Evolutionary conservation across 1,140 invertebrate species (phyloP).

Genomic region (Phymastichus coffea): DNA sequence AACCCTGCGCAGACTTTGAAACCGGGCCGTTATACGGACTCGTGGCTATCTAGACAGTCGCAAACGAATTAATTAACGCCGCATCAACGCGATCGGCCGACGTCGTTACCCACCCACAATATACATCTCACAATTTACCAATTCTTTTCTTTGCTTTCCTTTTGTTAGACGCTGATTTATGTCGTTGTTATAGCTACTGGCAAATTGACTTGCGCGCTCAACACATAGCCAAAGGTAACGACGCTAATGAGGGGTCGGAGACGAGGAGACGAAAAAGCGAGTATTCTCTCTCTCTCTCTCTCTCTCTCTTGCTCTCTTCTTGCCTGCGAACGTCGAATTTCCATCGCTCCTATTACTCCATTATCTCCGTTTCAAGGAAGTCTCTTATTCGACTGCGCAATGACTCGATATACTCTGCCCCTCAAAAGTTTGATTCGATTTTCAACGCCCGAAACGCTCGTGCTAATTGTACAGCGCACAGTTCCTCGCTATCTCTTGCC

Average conservation of each 20-base stretch:
- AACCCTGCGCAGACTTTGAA: background rate
- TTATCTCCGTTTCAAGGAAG: constrained; percentile 13
- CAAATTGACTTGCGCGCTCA: background rate
- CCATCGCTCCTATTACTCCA: constrained; percentile 6
- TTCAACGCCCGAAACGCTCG: background rate
- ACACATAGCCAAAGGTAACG: background rate
- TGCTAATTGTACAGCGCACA: background rate
- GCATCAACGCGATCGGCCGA: too few relatives aligned
- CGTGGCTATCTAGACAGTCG: background rate
- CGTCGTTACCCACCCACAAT: too few relatives aligned
- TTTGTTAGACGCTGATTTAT: too few relatives aligned
- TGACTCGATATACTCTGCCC: background rate
- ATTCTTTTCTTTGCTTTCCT: too few relatives aligned
- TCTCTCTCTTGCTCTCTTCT: too few relatives aligned
- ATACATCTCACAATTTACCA: too few relatives aligned
- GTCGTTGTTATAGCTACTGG: too few relatives aligned
- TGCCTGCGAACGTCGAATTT: too few relatives aligned
- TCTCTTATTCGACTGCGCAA: constrained; percentile 5
- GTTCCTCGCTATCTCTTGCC: background rate
- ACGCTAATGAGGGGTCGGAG: constrained; percentile 15
- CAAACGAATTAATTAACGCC: constrained; percentile 16
- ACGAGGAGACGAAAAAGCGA: background rate
- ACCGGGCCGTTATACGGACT: too few relatives aligned
- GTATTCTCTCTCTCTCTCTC: constrained; percentile 20
- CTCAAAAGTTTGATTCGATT: constrained; percentile 4